Evolutionary conservation across 2,888 invertebrate species (phyloP), one percentile per base, ranked within the genome.

Genomic region (Caenorhabditis wallacei): DNA sequence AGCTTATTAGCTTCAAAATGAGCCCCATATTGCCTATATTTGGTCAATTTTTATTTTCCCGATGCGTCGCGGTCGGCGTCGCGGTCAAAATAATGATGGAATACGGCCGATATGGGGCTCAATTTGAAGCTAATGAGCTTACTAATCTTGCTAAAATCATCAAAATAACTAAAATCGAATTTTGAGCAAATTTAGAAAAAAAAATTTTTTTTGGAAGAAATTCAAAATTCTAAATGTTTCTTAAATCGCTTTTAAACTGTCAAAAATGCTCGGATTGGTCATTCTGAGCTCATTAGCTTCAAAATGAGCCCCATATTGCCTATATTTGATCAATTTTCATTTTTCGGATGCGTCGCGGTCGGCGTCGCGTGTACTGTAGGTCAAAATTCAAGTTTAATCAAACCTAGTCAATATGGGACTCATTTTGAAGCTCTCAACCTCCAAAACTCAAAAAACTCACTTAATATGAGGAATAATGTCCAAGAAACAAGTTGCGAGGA

Each of bases 391-490:
- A 54, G 20, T 11, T 51, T 20, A 20, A 5, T 11, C 37, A 59
- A 59, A 40, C 1, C 13, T 22, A 37, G 57, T 22, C 59, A 18
- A 20, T 37, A 20, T 59, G 8, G 7, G 22, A 22, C 40, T 59
- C 40, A 59, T 40, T 59, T 59, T 40, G 5, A 59, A 59, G 59
- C 22, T 22, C 37, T 40, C 10, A 16, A 2, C 4, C 26, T 26
- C 0, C 13, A n/a, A 57, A 59, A 40, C 40, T 22, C 13, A 16
- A 48, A 37, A 51, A 13, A 71, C 76, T 69, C n/a, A 89, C 90
- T 88, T 87, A 43, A 90, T 88, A 66, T 90, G 89, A 0, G 90
- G 90, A 59, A 90, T 84, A 59, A 90, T 90, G 63, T 90, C 90
- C 68, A 90, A 75, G 59, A 90, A 90, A 66, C 90, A 90, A 10